Evolutionary conservation across 2,113 vertebrate species (phyloP), one percentile per base, ranked within the genome.

Genomic region (Oreochromis spilurus): DNA sequence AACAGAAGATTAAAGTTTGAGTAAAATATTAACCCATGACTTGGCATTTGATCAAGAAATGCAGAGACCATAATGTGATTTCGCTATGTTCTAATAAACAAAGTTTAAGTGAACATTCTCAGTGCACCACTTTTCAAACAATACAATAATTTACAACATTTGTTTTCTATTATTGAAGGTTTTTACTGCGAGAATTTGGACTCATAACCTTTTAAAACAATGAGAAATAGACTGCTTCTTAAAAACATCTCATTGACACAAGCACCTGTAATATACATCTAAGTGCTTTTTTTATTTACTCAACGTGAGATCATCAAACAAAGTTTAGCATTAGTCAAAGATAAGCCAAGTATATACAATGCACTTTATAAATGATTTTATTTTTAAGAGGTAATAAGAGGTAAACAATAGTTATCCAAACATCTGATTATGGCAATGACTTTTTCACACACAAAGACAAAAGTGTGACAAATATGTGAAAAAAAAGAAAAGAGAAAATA

Each of bases 191-290:
- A 9, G 29, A 60, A 60, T 31, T 45, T 72, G n/a, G 0, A 72
- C 5, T 24, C 4, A 0, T 70, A 45, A 45, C 21, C 13, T 26
- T 6, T 21, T 45, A 70, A 43, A 70, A 40, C 5, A 0, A 45
- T 21, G 0, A 12, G 17, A 65, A 65, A 65, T 0, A 0, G 19
- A 38, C 19, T 38, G 10, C 17, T 65, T 1, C 34, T 0, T 40
- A 67, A 67, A 21, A 34, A 13, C 11, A 40, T 1, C 62, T 21
- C 62, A 67, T 40, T 12, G 19, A 67, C 34, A 38, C 62, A 1
- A 38, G 60, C 34, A 67, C 19, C 19, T 40, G 36, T 67, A 3
- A 21, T 40, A 1, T 67, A 1, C 36, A 21, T 14, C 62, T 13
- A 67, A 21, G 62, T 21, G 62, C 19, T 67, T 38, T 65, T 65